Evolutionary conservation across 2,888 invertebrate genomes (phyloP), one percentile per base, ranked within the genome.

Genomic region (Drosophila heteroneura): DNA sequence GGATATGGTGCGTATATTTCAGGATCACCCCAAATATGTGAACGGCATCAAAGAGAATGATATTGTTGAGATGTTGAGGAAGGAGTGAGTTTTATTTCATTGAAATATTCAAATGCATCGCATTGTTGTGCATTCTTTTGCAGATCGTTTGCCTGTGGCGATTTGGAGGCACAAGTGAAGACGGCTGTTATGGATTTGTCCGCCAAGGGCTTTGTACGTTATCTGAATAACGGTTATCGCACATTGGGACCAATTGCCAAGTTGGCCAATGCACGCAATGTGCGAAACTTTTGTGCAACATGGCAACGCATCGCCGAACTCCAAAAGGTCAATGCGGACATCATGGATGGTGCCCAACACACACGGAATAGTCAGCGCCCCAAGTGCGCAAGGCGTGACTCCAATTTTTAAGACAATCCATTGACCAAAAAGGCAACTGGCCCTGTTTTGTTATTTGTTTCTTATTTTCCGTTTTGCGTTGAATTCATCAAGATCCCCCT

Each of bases 211-310:
- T 93, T 92, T 61, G 78, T 93, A 59, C 90, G 92, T 26, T 86
- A 67, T 47, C 73, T 91, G 1, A 65, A 71, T 39, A 82, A 88
- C 49, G 93, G 93, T 0, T 93, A 92, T 77, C 92, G 92, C 69
- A 93, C 93, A 1, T 44, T 93, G 63, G 93, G 93, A 0, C 93
- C 93, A 7, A 92, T 92, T 52, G 92, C 93, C 12, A 92, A 89
- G 70, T 62, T 93, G 70, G 90, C 92, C 22, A 77, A 82, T 61
- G 91, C 92, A 0, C 92, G 89, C n/a, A 92, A 91, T 4, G 71
- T 73, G 58, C 91, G 91, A 5, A 91, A 93, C 70, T 82, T 89
- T 37, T 89, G 82, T 51, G 74, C 81, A 49, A 85, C 90, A 4
- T 93, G 93, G 93, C 81, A 92, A 33, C 89, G 85, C 56, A 82